phyloP scores from a whole-genome alignment of 2,888 invertebrate species.

The Caenorhabditis macrosperma region DNA sequence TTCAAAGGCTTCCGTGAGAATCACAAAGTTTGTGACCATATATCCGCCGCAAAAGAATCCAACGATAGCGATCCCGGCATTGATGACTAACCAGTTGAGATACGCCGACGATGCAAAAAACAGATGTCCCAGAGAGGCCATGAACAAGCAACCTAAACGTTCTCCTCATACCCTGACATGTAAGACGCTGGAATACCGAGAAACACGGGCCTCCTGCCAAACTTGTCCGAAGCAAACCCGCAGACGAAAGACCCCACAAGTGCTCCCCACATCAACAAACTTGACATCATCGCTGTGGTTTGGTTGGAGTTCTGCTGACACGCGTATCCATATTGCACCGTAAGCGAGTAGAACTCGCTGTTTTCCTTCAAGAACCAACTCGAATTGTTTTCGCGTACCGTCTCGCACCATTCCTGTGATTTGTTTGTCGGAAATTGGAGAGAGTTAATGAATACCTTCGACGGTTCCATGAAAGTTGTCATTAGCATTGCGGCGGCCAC shows the following conservation, averaged over 20 bases:
- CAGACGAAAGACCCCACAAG: slow-evolving; percentile 73
- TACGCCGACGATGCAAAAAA: slow-evolving; percentile 33
- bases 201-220: slow-evolving; percentile 75
- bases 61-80: background rate
- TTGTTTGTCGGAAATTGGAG: background rate
- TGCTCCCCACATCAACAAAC: slow-evolving; percentile 75
- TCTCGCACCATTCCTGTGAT: slow-evolving; percentile 34
- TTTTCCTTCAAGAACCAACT: background rate
- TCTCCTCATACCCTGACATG: too few relatives aligned
- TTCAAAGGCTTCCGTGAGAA: slow-evolving; percentile 75
- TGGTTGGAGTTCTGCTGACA: slow-evolving; percentile 27
- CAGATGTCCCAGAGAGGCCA: slow-evolving; percentile 61
- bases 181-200: slow-evolving; percentile 54
- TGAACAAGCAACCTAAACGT: slow-evolving; percentile 65
- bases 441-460: slow-evolving; percentile 41
- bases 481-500: slow-evolving; percentile 73
- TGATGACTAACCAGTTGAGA: slow-evolving; percentile 15
- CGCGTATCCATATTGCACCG: slow-evolving; percentile 20
- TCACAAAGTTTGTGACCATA: slow-evolving; percentile 74
- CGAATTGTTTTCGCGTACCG: background rate
- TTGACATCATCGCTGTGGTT: slow-evolving; percentile 58
- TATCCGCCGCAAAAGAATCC: slow-evolving; percentile 60
- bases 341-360: slow-evolving; percentile 43
- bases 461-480: slow-evolving; percentile 74
- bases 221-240: slow-evolving; percentile 76